Evolutionary conservation across 2,888 invertebrate species (phyloP).

Genomic region (Sarcophaga subvicina): DNA sequence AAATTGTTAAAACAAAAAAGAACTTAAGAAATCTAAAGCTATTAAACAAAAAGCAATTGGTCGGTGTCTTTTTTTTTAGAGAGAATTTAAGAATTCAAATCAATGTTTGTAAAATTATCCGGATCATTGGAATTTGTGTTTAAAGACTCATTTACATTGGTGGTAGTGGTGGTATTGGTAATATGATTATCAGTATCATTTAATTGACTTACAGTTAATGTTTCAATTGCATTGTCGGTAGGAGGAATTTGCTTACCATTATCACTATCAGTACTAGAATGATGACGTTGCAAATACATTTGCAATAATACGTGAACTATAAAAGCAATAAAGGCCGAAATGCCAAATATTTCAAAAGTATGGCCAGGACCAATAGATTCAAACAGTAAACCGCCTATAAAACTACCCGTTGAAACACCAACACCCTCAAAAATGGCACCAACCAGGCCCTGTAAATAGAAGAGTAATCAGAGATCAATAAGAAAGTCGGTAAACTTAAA

Average conservation of each 20-base stretch:
- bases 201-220: constrained; percentile 67
- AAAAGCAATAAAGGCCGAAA: constrained; percentile 85
- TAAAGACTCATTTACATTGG: constrained; percentile 53
- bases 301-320: constrained; percentile 84
- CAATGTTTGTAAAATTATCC: constrained; percentile 73
- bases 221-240: constrained; percentile 19
- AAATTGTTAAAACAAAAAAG: constrained; percentile 1
- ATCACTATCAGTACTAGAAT: constrained; percentile 63
- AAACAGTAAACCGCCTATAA: constrained; percentile 89
- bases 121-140: constrained; percentile 27
- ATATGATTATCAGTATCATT: constrained; percentile 71
- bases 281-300: constrained; percentile 78
- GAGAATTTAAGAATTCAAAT: constrained; percentile 71
- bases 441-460: constrained; percentile 87
- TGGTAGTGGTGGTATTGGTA: background rate
- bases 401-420: constrained; percentile 90
- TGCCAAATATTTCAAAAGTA: constrained; percentile 89
- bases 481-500: too few species aligned
- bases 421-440: constrained; percentile 94
- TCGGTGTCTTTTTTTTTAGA: constrained; percentile 11
- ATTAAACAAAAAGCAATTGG: constrained; percentile 12
- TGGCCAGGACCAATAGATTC: constrained; percentile 85
- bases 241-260: constrained; percentile 62
- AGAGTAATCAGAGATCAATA: too few species aligned
- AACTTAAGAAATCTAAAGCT: background rate